phyloP scores from a whole-genome alignment of 1,140 invertebrate genomes.

The Steinernema khuongi region DNA sequence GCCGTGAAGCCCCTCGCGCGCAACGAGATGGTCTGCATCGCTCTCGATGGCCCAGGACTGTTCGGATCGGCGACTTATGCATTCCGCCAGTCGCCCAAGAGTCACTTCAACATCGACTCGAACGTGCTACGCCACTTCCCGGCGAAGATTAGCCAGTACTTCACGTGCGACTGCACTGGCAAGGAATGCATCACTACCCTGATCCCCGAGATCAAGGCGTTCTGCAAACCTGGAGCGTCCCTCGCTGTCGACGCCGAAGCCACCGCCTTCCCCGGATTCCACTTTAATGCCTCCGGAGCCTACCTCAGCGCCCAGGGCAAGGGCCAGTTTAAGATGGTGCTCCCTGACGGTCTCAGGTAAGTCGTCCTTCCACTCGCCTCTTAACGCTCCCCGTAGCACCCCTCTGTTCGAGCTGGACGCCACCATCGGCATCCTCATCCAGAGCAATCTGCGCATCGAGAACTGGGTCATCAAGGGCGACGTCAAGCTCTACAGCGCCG shows the following conservation, averaged over 20 bases:
- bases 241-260: not conserved
- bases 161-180: not conserved
- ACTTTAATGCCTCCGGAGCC: not conserved
- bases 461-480: slow-evolving; percentile 1
- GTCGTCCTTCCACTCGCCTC: not conserved
- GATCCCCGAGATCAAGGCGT: not conserved
- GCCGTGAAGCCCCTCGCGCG: not conserved
- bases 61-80: not conserved
- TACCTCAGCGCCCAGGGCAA: not conserved
- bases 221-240: not conserved
- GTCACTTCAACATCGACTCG: not conserved
- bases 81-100: slow-evolving; percentile 4
- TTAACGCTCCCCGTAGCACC: not conserved
- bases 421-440: not conserved
- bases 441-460: slow-evolving; percentile 1
- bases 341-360: not conserved
- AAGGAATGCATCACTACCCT: not conserved
- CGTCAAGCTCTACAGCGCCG: not conserved
- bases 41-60: not conserved
- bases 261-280: slow-evolving; percentile 2
- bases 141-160: not conserved
- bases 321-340: not conserved
- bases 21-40: not conserved
- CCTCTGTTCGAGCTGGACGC: not conserved
- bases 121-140: not conserved